Conservation (phyloP, 2,888 invertebrate genomes). For the Machimus rusticus region DNA sequence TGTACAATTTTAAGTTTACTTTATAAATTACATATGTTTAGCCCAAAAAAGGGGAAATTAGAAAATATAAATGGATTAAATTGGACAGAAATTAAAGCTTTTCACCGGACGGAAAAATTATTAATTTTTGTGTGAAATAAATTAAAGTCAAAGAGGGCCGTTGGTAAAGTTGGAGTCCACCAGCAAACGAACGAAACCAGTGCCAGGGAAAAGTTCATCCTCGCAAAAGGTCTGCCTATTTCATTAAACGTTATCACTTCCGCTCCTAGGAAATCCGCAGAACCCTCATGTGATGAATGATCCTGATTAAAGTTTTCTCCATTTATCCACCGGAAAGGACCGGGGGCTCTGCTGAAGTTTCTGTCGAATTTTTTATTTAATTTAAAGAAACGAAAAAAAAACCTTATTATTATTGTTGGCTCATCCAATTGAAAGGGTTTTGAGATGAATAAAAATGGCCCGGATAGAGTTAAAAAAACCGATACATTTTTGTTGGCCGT, state of each 20-base stretch:
- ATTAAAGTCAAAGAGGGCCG: background rate
- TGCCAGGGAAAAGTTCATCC: background rate
- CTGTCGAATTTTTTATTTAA: constrained; percentile 15
- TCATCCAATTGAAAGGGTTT: constrained; percentile 10
- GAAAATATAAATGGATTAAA: background rate
- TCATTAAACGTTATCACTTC: background rate
- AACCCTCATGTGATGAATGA: constrained; percentile 25
- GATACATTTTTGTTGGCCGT: background rate
- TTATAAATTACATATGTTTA: background rate
- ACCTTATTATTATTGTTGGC: constrained; percentile 18
- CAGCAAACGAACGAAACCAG: background rate
- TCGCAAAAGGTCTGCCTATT: background rate
- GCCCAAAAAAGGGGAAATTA: background rate
- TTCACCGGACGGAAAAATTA: background rate
- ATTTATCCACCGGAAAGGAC: constrained; percentile 11
- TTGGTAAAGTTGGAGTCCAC: background rate
- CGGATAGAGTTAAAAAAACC: background rate
- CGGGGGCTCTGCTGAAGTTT: background rate
- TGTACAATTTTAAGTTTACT: background rate
- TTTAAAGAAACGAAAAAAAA: constrained; percentile 33
- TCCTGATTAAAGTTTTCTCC: constrained; percentile 33
- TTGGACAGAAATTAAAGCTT: constrained; percentile 8
- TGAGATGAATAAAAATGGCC: constrained; percentile 22
- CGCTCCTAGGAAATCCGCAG: background rate
- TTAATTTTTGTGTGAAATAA: background rate